A percentile compares a stretch with the other conserved stretches of the same genome.
These are phyloP conservation scores for Phyllostomus discolor DNA, from an alignment of 2,113 vertebrate genomes.

Conservation along the genomic window DNA sequence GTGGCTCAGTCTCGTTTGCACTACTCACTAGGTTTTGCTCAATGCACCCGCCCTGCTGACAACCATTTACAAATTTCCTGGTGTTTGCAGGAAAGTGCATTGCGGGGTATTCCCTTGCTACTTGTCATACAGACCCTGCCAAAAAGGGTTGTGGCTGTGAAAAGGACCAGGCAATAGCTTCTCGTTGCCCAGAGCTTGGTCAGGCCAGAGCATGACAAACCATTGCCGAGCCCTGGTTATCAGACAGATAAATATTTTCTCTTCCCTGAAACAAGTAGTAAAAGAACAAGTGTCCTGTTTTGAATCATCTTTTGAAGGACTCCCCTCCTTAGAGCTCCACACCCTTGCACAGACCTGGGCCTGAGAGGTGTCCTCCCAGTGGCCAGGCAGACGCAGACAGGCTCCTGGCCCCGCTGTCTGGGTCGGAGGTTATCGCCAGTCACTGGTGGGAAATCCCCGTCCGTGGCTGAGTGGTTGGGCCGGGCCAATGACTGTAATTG, in stretches of 20 bases:
- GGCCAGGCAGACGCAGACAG: background rate
- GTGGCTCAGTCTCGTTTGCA: background rate
- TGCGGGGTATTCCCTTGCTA: background rate
- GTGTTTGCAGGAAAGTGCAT: background rate
- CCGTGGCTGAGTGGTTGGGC: background rate
- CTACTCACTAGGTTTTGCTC: background rate
- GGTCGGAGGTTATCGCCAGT: background rate
- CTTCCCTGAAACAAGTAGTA: background rate
- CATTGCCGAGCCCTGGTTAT: background rate
- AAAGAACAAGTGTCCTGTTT: background rate
- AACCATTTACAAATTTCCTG: rapidly evolving
- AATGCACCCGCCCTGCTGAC: background rate
- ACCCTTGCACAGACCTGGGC: background rate
- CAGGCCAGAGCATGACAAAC: background rate
- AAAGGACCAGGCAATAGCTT: background rate
- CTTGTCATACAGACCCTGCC: background rate
- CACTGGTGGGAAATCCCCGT: background rate
- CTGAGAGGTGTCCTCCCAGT: background rate
- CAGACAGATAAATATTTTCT: background rate
- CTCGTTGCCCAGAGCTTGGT: background rate
- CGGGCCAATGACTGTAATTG: background rate
- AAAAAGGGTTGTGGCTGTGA: background rate
- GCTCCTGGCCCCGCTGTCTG: rapidly evolving
- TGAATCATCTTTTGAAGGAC: background rate
- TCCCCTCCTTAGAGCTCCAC: too few species aligned